A percentile compares a stretch with the other conserved stretches of the same genome.
phyloP scores from a whole-genome alignment of 2,888 invertebrate genomes.

The Tenthredo livida region DNA sequence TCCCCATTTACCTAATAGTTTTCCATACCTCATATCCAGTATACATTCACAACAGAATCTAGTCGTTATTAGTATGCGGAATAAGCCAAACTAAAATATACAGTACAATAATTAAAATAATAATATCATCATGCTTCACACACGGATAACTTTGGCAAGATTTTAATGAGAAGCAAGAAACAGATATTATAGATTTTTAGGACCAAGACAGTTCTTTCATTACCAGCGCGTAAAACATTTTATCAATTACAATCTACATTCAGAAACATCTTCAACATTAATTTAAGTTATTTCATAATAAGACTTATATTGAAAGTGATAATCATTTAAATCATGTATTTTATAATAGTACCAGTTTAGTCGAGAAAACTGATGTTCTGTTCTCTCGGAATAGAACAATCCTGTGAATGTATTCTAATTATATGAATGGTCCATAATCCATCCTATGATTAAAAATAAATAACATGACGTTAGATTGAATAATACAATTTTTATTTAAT shows the following conservation, averaged over 20 bases:
- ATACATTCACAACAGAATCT: conserved; percentile 41
- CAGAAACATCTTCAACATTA: conserved; percentile 19
- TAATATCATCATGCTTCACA: conserved; percentile 19
- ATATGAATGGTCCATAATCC: conserved; percentile 38
- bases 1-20: conserved; percentile 20
- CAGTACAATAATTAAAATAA: conserved; percentile 22
- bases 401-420: conserved; percentile 48
- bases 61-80: conserved; percentile 6
- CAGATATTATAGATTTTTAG: conserved; percentile 3
- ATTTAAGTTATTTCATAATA: conserved; percentile 32
- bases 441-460: conserved; percentile 38
- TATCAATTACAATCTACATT: conserved; percentile 25
- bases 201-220: background rate
- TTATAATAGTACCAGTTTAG: background rate
- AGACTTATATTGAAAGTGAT: conserved; percentile 8
- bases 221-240: background rate
- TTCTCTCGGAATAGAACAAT: conserved; percentile 9
- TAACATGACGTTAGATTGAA: conserved; percentile 46
- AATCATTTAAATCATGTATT: conserved; percentile 18
- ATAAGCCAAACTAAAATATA: conserved; percentile 33
- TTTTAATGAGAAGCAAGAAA: conserved; percentile 35
- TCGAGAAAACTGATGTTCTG: conserved; percentile 4
- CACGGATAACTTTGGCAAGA: conserved; percentile 30
- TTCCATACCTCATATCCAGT: conserved; percentile 39
- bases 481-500: conserved; percentile 48